Base-by-base conservation (phyloP, 2,888 invertebrate genomes). In the Dendrolimus houi region DNA sequence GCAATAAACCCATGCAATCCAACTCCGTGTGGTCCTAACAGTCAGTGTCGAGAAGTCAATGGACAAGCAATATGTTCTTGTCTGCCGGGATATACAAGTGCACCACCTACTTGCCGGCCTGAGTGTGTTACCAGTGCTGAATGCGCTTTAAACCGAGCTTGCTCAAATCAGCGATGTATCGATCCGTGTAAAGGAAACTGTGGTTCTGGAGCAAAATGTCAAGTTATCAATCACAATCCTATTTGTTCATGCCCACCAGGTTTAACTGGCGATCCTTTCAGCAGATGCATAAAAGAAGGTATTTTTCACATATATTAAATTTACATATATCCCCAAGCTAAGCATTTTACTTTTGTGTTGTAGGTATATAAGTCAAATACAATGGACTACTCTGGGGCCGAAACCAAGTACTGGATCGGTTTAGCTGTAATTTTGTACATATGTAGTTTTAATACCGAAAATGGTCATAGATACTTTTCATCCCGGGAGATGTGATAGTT, bases 101-200 rank as follows among this genome's bases (percentile, higher is more conserved):
- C 95, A 72, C 95, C 95, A 9, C 94, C 94, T 59, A 90, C 91
- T 1, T 95, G 95, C 74, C 91, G 94, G 71, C 95, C 95, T 3
- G 95, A 95, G 84, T 95, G 95, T 80, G 90, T 92, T 7, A 83
- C 93, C 7, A 94, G 94, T 74, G 91, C 92, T 54, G 95, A 95
- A 73, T 95, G 95, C 78, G 78, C 92, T 7, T 85, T 92, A 58
- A 92, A 93, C 70, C 92, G 87, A 71, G 94, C 95, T 53, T 96
- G 96, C 82, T 92, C 94, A 40, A 92, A 93, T 71, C 94, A 94
- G 77, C 94, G 93, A 70, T 96, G 96, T 72, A 74, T 92, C 14
- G 93, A 96, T 79, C 95, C 95, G 13, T 96, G 95, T 71, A 92
- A 92, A 61, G 95, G 94, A 70, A 93, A 93, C 29, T 96, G 96